Conservation (phyloP, 2,113 vertebrate species). For the Corythornis cristatus region DNA sequence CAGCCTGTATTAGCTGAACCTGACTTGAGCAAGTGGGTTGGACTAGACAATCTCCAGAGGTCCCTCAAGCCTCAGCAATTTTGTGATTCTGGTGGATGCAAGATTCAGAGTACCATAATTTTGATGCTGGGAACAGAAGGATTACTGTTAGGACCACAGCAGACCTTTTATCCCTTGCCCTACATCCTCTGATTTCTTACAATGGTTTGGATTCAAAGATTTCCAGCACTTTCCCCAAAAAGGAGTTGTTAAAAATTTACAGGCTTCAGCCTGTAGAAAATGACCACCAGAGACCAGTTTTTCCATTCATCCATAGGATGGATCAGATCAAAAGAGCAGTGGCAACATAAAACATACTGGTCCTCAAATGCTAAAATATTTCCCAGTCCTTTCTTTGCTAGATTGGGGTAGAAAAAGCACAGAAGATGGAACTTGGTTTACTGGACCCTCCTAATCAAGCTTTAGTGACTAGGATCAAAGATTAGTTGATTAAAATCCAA, state of each 20-base stretch:
- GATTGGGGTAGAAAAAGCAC: background rate
- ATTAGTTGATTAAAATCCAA: slow-evolving; percentile 73
- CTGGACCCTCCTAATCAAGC: slow-evolving; percentile 35
- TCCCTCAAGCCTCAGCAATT: background rate
- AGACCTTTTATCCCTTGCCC: background rate
- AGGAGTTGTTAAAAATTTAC: background rate
- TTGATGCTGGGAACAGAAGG: background rate
- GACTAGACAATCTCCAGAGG: background rate
- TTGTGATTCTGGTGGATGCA: background rate
- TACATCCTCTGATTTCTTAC: background rate
- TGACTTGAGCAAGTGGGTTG: background rate
- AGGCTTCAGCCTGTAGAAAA: background rate
- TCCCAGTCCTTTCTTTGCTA: background rate
- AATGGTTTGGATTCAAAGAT: background rate
- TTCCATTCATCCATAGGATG: background rate
- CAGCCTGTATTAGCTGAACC: background rate
- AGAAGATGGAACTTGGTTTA: slow-evolving; percentile 48
- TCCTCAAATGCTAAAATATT: background rate
- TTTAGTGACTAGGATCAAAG: slow-evolving; percentile 51
- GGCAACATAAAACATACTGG: background rate
- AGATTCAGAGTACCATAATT: background rate
- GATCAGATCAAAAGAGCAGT: background rate
- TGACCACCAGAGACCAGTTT: background rate
- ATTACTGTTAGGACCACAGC: background rate
- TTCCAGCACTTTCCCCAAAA: background rate